Evolutionary conservation across 1,140 invertebrate genomes (phyloP), one percentile per base, ranked within the genome.

Genomic region (Trachymyrmex septentrionalis): DNA sequence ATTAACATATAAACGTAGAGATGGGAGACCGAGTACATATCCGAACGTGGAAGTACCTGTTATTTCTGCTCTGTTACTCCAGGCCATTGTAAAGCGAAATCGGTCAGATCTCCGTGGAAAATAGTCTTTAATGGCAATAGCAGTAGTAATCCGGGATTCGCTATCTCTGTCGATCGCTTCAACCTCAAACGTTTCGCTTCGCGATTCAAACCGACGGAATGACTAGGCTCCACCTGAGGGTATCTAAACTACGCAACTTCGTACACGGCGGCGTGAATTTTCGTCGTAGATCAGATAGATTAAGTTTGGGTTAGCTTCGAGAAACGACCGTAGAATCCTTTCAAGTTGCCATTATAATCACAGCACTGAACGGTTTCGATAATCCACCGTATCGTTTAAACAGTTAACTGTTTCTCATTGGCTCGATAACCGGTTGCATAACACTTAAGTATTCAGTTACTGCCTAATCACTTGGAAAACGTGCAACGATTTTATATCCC

Each of bases 11-110:
- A 44, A 44, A 44, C 38, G 2, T 38, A 38, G 34, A 38, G 34
- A 38, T 38, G 1, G 34, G 7, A 38, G 34, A 48, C 9, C 63
- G 27, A 71, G 0, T 77, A 75, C 3, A 12, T 34, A 50, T 21
- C 34, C 44, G 34, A 72, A 55, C 16, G 59, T 27, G 59, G 38
- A 72, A 85, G 53, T 73, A 80, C 73, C 67, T 75, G 73, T 90
- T 90, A 90, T 90, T 75, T 85, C 44, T 67, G 38, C n/a, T 73
- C 69, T 64, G 61, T 90, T 90, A 87, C 50, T 30, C 3, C 14
- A 48, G n/a, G 5, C 75, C n/a, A 90, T 90, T 90, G 88, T 90
- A 78, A 85, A 75, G 19, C 71, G 80, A n/a, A 16, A 75, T 38
- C 34, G 57, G 80, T 76, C 55, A 53, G 88, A 90, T 90, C 75